Evolutionary conservation across 2,113 vertebrate genomes (phyloP).

Genomic region (Himantopus leucocephalus): DNA sequence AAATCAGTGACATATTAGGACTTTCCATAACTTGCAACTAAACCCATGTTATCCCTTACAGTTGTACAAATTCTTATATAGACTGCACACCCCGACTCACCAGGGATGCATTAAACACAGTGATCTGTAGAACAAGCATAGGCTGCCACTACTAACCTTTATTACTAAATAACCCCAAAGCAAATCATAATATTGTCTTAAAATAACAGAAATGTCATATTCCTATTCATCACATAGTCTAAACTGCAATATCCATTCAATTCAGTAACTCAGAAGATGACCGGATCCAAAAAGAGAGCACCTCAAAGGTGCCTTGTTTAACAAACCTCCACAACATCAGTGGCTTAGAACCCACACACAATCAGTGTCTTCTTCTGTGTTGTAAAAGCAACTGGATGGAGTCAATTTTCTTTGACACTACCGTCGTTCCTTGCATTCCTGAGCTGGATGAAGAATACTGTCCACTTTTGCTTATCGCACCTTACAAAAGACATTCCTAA

Average conservation of each 20-base stretch:
- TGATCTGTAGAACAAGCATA: neutral
- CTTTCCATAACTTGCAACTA: neutral
- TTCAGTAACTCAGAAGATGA: neutral
- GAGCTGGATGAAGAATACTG: neutral
- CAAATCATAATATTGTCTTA: neutral
- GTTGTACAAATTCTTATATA: neutral
- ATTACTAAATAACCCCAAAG: neutral
- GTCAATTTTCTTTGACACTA: neutral
- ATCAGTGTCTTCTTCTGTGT: neutral
- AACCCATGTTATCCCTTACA: neutral
- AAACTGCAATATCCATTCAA: neutral
- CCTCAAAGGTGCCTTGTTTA: neutral
- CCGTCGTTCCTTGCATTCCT: neutral
- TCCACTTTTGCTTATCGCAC: accelerated
- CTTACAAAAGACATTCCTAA: neutral
- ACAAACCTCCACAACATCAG: neutral
- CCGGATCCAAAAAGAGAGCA: neutral
- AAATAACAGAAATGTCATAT: neutral
- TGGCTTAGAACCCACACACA: neutral
- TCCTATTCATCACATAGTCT: neutral
- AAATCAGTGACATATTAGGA: neutral
- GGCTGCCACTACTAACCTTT: neutral
- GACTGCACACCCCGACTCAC: neutral
- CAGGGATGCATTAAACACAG: neutral
- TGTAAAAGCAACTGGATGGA: neutral